phyloP scores from a whole-genome alignment of 2,888 invertebrate species.

The Noctua pronuba region DNA sequence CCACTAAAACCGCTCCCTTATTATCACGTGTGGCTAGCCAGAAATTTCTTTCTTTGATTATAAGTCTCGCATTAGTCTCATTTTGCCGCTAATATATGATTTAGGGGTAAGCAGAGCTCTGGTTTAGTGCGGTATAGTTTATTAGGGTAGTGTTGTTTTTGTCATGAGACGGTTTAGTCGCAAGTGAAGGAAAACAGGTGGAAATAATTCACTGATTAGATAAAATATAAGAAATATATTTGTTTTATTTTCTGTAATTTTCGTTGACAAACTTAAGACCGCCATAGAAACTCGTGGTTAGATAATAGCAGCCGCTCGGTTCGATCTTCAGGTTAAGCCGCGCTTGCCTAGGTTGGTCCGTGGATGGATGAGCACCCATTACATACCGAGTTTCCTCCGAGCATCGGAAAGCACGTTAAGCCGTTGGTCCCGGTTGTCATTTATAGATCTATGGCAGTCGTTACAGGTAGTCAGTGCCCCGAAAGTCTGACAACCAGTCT shows the following conservation, averaged over 20 bases:
- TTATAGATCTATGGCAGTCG: no score
- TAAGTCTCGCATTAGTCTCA: conserved; percentile 87
- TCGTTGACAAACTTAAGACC: not conserved
- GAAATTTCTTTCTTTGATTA: conserved; percentile 89
- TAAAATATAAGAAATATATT: conserved; percentile 10
- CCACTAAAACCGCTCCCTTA: conserved; percentile 55
- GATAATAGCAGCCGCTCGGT: not conserved
- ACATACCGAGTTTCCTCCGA: no score
- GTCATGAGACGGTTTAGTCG: conserved; percentile 38
- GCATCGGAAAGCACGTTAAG: no score
- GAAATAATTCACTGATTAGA: conserved; percentile 41
- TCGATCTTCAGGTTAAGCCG: not conserved
- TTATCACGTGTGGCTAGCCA: conserved; percentile 80
- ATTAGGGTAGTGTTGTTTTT: conserved; percentile 69
- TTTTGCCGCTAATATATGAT: conserved; percentile 89
- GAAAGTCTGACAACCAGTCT: no score
- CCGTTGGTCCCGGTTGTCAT: no score
- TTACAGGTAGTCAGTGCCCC: no score
- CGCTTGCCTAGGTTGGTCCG: not conserved
- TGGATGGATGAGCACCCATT: not conserved
- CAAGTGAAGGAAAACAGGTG: conserved; percentile 57
- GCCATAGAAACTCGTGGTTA: not conserved
- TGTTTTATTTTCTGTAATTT: conserved; percentile 1
- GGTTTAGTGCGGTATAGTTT: conserved; percentile 66
- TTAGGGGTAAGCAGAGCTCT: conserved; percentile 78